Conservation (phyloP, 2,888 invertebrate genomes). For the Oligia strigilis region DNA sequence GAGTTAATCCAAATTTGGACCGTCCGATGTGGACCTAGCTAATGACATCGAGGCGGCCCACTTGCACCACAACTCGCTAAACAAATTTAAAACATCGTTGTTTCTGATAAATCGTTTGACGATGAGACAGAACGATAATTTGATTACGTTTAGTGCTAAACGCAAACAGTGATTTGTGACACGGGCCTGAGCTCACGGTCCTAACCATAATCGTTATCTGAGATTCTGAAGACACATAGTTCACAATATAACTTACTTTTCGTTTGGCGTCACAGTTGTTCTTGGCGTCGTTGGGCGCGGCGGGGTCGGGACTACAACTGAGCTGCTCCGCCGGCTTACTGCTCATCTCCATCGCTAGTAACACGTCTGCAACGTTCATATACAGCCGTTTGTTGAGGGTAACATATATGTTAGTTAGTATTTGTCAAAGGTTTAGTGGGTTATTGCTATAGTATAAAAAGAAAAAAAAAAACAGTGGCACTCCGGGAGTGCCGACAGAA, state of each 20-base stretch:
- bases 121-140: too few relatives aligned
- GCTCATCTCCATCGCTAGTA: slow-evolving; percentile 85
- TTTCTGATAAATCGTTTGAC: too few relatives aligned
- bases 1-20: too few relatives aligned
- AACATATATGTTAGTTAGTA: slow-evolving; percentile 28
- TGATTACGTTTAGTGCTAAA: not conserved
- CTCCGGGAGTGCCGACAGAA: too few relatives aligned
- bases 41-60: too few relatives aligned
- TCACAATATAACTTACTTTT: slow-evolving; percentile 89
- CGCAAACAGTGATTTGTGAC: not conserved
- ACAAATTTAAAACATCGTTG: too few relatives aligned
- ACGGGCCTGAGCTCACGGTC: not conserved
- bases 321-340: slow-evolving; percentile 66
- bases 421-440: not conserved
- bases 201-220: not conserved
- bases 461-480: not conserved
- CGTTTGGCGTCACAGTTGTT: slow-evolving; percentile 80
- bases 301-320: slow-evolving; percentile 54
- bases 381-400: slow-evolving; percentile 70
- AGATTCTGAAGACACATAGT: not conserved
- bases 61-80: too few relatives aligned
- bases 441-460: not conserved
- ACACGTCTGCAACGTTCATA: slow-evolving; percentile 79
- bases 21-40: too few relatives aligned
- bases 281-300: slow-evolving; percentile 61